Evolutionary conservation across 2,797 vertebrate genomes (phyloP), one percentile per base, ranked within the genome.

Genomic region (Sebastes paucispinis): DNA sequence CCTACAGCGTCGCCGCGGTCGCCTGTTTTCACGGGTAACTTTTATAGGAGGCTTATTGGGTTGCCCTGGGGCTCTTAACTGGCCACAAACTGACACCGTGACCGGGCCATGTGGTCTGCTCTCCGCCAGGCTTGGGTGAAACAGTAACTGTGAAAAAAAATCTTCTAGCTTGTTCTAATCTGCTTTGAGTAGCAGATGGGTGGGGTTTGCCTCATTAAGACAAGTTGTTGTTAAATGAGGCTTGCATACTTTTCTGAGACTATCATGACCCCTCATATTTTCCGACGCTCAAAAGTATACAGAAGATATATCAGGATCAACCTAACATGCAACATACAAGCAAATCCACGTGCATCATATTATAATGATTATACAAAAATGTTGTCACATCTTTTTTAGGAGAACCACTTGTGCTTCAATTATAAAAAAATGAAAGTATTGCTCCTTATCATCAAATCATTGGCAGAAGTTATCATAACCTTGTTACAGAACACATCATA

Each of bases 21-120:
- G 68, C 55, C 64, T 65, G 31, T 72, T 85, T 68, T 77, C 59
- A 74, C 12, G 24, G 52, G 16, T 8, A 54, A 36, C 73, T 86
- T 86, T 91, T 85, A 85, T 8, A 63, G 63, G 59, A 69, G 64
- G 67, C 36, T 88, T 76, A 86, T 31, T 80, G 75, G 68, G 72
- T 81, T 63, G 81, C 85, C 78, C 55, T 66, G 31, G 43, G 88
- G 52, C 29, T 57, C 63, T 52, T n/a, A 70, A 79, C 73, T 43
- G 71, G 11, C 86, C 86, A 85, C 82, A 85, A 31, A 66, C 63
- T 71, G 76, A 87, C 81, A 87, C 84, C 31, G 8, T 10, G 59
- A 57, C 84, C 57, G 29, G 77, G 36, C 81, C 14, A 36, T 39
- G 68, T 31, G 67, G 81, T 75, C 60, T 55, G 59, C 4, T 69